A percentile compares a stretch with the other conserved stretches of the same genome.
phyloP scores from a whole-genome alignment of 1,140 invertebrate species.

The Formica selysi region DNA sequence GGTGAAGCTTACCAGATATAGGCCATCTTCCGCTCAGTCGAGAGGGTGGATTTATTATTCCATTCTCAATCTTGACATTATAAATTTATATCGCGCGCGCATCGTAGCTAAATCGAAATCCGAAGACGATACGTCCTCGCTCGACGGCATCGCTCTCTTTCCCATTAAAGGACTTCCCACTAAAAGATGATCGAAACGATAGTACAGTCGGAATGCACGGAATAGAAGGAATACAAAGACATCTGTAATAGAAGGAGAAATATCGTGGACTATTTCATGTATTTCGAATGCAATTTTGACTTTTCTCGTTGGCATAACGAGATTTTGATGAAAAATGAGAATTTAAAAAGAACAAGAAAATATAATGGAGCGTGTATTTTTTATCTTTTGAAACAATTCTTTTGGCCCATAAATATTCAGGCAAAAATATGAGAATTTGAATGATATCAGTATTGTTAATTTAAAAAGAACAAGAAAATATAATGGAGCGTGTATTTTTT shows the following conservation, averaged over 20 bases:
- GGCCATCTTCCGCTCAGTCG: conserved; percentile 10
- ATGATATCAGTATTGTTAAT: background rate
- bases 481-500: background rate
- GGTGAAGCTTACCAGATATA: conserved; percentile 4
- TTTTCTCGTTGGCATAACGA: conserved; percentile 64
- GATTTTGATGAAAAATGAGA: conserved; percentile 59
- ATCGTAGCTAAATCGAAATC: conserved; percentile 68
- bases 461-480: conserved; percentile 6
- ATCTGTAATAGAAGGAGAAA: background rate
- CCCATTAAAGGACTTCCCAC: conserved; percentile 1
- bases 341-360: conserved; percentile 7
- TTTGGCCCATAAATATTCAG: background rate
- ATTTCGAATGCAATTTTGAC: conserved; percentile 73
- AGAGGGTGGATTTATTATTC: conserved; percentile 66
- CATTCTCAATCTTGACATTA: conserved; percentile 43
- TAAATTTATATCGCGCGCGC: conserved; percentile 71
- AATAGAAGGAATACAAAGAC: background rate
- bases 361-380: background rate
- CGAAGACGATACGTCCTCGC: conserved; percentile 49
- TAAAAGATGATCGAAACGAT: conserved; percentile 49
- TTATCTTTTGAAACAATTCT: background rate
- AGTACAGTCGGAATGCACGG: background rate
- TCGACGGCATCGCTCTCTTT: conserved; percentile 23
- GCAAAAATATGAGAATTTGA: background rate
- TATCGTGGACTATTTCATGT: background rate